Conservation (phyloP, 2,888 invertebrate species). For the Anorthoa munda region DNA sequence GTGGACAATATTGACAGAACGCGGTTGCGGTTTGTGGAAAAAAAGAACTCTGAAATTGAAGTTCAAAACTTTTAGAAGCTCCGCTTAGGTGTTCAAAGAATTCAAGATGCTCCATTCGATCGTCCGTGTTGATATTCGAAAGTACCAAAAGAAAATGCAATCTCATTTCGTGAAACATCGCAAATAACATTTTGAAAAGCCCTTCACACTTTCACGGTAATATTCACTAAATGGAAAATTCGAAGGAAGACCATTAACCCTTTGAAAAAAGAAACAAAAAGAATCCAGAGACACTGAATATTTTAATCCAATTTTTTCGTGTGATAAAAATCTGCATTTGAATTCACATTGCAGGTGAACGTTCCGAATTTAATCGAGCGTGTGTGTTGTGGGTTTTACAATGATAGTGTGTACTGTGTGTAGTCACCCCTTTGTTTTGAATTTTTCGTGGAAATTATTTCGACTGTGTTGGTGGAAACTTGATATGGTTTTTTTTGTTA, state of each 20-base stretch:
- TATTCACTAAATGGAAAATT: constrained; percentile 25
- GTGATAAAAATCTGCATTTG: constrained; percentile 42
- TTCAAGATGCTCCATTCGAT: constrained; percentile 6
- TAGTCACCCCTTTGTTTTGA: constrained; percentile 24
- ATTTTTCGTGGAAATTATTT: constrained; percentile 29
- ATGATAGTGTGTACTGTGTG: constrained; percentile 28
- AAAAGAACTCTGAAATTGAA: too few relatives aligned
- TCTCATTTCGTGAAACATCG: constrained; percentile 4
- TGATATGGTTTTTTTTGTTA: background rate
- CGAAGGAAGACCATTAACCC: constrained; percentile 15
- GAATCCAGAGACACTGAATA: constrained; percentile 20
- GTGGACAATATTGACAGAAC: constrained; percentile 16
- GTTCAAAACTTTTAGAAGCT: background rate
- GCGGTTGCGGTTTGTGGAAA: background rate
- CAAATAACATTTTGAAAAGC: constrained; percentile 1
- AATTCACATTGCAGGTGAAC: constrained; percentile 40
- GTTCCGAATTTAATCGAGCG: constrained; percentile 57
- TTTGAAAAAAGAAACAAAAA: constrained; percentile 19
- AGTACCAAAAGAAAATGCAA: constrained; percentile 20
- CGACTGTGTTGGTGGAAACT: constrained; percentile 15
- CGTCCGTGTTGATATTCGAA: background rate
- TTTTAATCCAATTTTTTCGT: constrained; percentile 26
- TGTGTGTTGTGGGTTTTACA: constrained; percentile 49
- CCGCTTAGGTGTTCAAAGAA: background rate
- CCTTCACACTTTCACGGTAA: constrained; percentile 6